Evolutionary conservation across 2,888 invertebrate species (phyloP), one percentile per base, ranked within the genome.

Genomic region (Yponomeuta plumbellus): DNA sequence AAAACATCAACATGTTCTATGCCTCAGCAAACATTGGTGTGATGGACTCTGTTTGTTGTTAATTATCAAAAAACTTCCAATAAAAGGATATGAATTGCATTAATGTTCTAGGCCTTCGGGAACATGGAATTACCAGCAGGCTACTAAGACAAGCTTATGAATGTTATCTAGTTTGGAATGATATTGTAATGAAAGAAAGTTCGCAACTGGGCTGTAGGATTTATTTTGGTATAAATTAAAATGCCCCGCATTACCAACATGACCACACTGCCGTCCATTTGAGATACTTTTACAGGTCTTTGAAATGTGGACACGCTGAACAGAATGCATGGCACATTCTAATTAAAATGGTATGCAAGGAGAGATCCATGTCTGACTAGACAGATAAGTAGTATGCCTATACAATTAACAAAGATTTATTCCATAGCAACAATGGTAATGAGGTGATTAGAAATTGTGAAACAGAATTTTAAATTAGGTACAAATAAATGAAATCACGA

Each of bases 401-500:
- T 40, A 63, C 20, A 63, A 63, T 63, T 63, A 63, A 63, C 63
- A 63, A 63, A 63, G 44, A 67, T 56, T 64, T 26, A 67, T 61
- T 79, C 76, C 77, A 81, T 78, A 80, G 76, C 76, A 74, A 74
- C 79, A 83, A 85, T 85, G 85, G 79, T 85, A 87, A 85, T 87
- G 84, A 85, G 83, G 80, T 87, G 83, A 88, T 88, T 90, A 90
- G 90, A 90, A 88, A 90, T 86, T 88, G 87, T 88, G 85, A 88
- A 88, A 88, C 85, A 85, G 87, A 87, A 86, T 88, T 88, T 84
- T 88, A 84, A 87, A 89, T 84, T 85, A 85, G 85, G 86, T 85
- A 86, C 86, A 88, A 88, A 89, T 88, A 89, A 87, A 91, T 88
- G 89, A 90, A 91, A 89, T 89, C 88, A 90, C 85, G 89, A 89